phyloP scores from a whole-genome alignment of 2,113 vertebrate species.

The Grammomys surdaster region DNA sequence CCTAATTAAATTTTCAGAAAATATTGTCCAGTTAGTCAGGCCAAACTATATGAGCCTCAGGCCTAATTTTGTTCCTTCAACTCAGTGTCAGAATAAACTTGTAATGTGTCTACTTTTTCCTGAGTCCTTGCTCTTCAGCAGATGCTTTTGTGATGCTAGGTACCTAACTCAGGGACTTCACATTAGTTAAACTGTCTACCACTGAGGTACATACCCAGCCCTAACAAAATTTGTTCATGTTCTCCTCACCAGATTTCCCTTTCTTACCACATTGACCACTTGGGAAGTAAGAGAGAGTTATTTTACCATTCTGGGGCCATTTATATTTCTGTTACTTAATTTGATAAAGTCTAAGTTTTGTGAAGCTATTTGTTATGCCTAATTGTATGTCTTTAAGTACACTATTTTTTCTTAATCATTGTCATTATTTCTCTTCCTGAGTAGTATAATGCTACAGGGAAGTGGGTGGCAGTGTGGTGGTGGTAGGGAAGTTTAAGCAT shows the following conservation, averaged over 20 bases:
- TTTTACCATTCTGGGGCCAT: background rate
- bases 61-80: background rate
- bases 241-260: background rate
- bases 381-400: background rate
- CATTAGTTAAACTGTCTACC: background rate
- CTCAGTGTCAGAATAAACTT: background rate
- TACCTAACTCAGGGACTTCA: background rate
- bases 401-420: conserved; percentile 38
- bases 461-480: background rate
- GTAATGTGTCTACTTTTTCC: background rate
- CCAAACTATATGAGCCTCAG: background rate
- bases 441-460: background rate
- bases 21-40: background rate
- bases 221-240: background rate
- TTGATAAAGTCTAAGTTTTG: conserved; percentile 14
- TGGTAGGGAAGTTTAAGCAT: background rate
- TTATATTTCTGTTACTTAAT: conserved; percentile 2
- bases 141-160: background rate
- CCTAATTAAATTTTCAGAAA: background rate
- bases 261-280: background rate
- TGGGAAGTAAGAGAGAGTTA: background rate
- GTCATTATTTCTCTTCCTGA: conserved; percentile 27
- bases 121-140: background rate
- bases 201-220: background rate
- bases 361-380: conserved; percentile 8